phyloP scores from a whole-genome alignment of 1,140 invertebrate species.

The Drosophila repleta region DNA sequence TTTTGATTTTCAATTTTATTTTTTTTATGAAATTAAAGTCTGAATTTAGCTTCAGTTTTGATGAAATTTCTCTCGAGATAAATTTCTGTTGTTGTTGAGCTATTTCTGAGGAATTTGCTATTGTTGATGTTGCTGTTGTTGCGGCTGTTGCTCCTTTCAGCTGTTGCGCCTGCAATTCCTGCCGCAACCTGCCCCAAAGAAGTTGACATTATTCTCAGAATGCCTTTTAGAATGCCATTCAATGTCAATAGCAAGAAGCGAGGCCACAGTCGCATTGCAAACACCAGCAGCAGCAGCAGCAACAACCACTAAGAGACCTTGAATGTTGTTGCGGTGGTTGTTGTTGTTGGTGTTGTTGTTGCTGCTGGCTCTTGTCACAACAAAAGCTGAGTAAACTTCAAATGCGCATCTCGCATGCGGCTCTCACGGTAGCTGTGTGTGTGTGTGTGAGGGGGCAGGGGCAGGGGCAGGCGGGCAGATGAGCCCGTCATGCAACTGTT shows the following conservation, averaged over 20 bases:
- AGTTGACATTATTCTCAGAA: slow-evolving; percentile 30
- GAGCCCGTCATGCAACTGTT: slow-evolving; percentile 15
- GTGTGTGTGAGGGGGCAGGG: background rate
- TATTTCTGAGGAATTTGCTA: slow-evolving; percentile 14
- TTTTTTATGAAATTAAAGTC: background rate
- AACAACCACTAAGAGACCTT: slow-evolving; percentile 16
- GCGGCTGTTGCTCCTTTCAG: slow-evolving; percentile 4
- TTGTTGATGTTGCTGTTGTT: background rate
- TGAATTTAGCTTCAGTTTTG: too few species aligned
- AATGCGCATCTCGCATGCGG: slow-evolving; percentile 42
- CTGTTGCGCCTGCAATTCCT: slow-evolving; percentile 22
- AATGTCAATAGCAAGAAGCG: slow-evolving; percentile 31
- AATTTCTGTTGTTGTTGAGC: too few species aligned
- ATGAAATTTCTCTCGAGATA: too few species aligned
- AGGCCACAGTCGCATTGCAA: slow-evolving; percentile 19
- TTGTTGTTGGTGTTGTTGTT: slow-evolving; percentile 10
- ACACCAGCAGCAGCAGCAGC: slow-evolving; percentile 14
- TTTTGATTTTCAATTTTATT: background rate
- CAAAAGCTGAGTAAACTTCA: slow-evolving; percentile 64
- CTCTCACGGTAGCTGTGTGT: slow-evolving; percentile 61
- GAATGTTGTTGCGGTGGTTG: slow-evolving; percentile 8
- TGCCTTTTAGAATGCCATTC: slow-evolving; percentile 17
- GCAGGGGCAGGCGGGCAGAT: background rate
- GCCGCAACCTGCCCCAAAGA: slow-evolving; percentile 37
- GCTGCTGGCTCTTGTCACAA: slow-evolving; percentile 23